phyloP scores from a whole-genome alignment of 1,140 invertebrate genomes.

The Zeugodacus cucurbitae region DNA sequence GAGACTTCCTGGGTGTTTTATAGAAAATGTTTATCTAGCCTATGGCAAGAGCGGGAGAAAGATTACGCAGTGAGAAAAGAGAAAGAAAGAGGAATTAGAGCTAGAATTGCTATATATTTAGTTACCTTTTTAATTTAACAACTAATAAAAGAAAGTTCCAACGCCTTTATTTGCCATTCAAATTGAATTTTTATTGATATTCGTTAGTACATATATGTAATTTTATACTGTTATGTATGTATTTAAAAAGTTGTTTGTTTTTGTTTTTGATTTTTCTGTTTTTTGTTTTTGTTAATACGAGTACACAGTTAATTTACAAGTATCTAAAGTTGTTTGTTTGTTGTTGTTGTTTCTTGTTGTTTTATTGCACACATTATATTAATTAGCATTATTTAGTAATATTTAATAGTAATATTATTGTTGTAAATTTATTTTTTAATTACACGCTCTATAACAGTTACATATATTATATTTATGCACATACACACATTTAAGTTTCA shows the following conservation, averaged over 20 bases:
- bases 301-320: not conserved
- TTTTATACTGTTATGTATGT: not conserved
- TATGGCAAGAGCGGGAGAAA: too few relatives aligned
- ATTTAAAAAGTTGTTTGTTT: conserved; percentile 15
- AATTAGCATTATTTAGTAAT: not conserved
- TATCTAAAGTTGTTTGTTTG: not conserved
- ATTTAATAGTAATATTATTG: not conserved
- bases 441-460: not conserved
- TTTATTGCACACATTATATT: not conserved
- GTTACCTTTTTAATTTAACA: too few relatives aligned
- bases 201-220: not conserved
- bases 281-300: not conserved
- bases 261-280: not conserved
- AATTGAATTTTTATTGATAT: conserved; percentile 6
- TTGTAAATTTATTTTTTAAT: not conserved
- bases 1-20: too few relatives aligned
- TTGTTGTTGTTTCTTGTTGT: not conserved
- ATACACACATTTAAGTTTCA: not conserved
- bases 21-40: too few relatives aligned
- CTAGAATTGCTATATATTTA: too few relatives aligned
- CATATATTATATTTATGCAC: too few relatives aligned
- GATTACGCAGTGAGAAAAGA: too few relatives aligned
- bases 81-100: too few relatives aligned
- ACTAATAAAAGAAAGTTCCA: too few relatives aligned
- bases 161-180: not conserved